Base-by-base conservation (phyloP, 2,797 vertebrate genomes). In the Sciurus carolinensis region DNA sequence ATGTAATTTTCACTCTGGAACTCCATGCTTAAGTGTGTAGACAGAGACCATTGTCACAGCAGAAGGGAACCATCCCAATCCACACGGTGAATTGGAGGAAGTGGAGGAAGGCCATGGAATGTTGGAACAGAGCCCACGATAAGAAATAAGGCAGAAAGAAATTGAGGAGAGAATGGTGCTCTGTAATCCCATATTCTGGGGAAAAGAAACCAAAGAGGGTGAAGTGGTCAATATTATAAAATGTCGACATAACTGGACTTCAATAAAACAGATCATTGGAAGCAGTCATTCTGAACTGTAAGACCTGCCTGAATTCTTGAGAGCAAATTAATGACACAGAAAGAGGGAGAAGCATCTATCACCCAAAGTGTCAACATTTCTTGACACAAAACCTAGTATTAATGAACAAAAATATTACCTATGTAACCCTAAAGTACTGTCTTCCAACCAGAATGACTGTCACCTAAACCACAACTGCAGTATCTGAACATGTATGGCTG, bases 21-120 rank as follows among this genome's bases (percentile, higher is more conserved):
- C 20, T 39, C 1, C 20, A 33, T 59, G 57, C 7, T 75, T 52
- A 28, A 18, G 1, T 20, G 1, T 30, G 33, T 3, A 62, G 64
- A 54, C 36, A 44, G 2, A 30, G 5, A 2, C 1, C 10, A 2
- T 7, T 30, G 8, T 36, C 15, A 42, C 2, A 67, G 4, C 13
- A 26, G 50, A 18, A 47, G 26, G 57, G 28, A 57, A 80, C 1
- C 44, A 14, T 44, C 20, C 39, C 12, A 59, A 87, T n/a, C 24
- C 52, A 75, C 72, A 71, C 5, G 18, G 13, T 1, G 8, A 0
- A 42, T 2, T 4, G 5, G 44, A 8, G 4, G 30, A 59, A 87
- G 10, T 4, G 5, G 44, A 8, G 3, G 30, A 59, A 87, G 10
- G 5, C 4, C 72, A 11, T 62, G 44, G 5, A 54, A 20, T 75